Conservation (phyloP, 2,113 vertebrate species). For the Semnornis frantzii region DNA sequence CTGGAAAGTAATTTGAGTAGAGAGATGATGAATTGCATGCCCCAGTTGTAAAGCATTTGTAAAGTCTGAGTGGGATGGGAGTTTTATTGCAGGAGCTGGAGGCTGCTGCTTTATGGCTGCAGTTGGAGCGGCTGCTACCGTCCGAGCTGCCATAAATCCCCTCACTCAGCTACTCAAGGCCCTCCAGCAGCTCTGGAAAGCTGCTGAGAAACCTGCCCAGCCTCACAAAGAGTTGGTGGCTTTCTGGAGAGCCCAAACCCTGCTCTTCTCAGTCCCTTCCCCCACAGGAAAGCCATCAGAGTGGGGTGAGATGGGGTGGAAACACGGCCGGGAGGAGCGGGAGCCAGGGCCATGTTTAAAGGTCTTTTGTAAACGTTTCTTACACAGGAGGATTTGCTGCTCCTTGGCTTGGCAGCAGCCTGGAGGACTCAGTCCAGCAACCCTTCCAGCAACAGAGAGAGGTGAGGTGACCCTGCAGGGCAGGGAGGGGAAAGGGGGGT, state of each 20-base stretch:
- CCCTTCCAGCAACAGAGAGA: neutral
- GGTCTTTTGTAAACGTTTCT: neutral
- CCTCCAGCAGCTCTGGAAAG: neutral
- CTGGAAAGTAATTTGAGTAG: neutral
- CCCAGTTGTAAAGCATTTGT: neutral
- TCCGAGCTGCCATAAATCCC: neutral
- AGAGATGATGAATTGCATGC: neutral
- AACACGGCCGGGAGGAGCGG: rapidly evolving
- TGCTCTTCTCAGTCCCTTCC: neutral
- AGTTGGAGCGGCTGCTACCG: constrained; percentile 1
- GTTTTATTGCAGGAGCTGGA: neutral
- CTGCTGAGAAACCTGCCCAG: rapidly evolving
- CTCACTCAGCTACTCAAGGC: neutral
- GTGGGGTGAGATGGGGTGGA: neutral
- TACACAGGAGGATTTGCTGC: neutral
- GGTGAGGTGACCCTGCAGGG: neutral
- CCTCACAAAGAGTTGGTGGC: rapidly evolving
- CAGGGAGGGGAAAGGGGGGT: neutral
- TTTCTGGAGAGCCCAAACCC: neutral
- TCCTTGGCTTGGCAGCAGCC: neutral
- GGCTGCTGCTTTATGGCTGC: neutral
- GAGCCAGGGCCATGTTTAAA: neutral
- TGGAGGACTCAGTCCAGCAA: rapidly evolving
- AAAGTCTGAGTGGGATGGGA: neutral
- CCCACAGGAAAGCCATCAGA: rapidly evolving